Evolutionary conservation across 2,888 invertebrate genomes (phyloP).

Genomic region (Choristoneura rosaceana): DNA sequence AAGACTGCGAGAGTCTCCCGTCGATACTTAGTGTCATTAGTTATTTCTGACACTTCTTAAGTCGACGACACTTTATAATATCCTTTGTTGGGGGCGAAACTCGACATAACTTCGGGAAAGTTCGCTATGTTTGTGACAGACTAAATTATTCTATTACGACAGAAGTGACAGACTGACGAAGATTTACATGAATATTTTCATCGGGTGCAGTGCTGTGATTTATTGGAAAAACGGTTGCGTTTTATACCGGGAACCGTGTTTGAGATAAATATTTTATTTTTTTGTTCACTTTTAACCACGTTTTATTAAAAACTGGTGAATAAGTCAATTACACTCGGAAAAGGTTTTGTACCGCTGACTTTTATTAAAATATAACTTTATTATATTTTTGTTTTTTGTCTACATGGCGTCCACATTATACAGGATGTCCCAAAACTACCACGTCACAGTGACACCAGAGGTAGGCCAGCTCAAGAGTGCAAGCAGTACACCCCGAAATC

Average conservation of each 20-base stretch:
- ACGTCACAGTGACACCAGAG: too few species aligned
- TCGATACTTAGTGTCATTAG: conserved; percentile 42
- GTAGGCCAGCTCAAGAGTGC: too few species aligned
- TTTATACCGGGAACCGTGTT: background rate
- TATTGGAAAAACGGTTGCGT: conserved; percentile 6
- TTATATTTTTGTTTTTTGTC: too few species aligned
- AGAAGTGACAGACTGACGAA: conserved; percentile 51
- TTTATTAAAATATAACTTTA: too few species aligned
- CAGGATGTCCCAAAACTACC: too few species aligned
- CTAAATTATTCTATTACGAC: conserved; percentile 58
- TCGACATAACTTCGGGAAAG: conserved; percentile 51
- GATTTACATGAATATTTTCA: conserved; percentile 37
- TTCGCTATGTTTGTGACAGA: conserved; percentile 57
- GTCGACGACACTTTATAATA: conserved; percentile 45
- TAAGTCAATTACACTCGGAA: too few species aligned
- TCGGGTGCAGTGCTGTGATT: conserved; percentile 31
- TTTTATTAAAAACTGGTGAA: background rate
- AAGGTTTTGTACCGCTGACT: too few species aligned
- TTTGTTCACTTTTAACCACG: background rate
- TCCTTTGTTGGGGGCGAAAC: conserved; percentile 56
- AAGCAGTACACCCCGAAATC: too few species aligned
- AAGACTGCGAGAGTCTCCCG: conserved; percentile 23
- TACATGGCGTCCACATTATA: too few species aligned
- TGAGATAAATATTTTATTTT: background rate
- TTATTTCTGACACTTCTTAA: conserved; percentile 42